phyloP scores from a whole-genome alignment of 2,888 invertebrate species.

The Cheiracanthium punctorium region DNA sequence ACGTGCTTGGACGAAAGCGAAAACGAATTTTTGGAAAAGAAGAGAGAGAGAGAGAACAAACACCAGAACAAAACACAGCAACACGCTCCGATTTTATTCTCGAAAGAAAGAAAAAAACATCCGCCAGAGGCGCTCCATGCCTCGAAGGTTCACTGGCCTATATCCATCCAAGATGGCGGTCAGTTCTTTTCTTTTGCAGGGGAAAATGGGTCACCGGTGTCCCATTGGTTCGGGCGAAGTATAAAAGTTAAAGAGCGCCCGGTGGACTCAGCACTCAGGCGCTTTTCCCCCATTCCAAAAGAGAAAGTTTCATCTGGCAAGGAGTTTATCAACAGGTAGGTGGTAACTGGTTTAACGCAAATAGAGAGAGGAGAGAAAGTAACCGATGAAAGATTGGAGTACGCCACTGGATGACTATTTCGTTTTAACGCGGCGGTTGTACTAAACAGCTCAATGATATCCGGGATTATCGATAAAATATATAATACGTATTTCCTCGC shows the following conservation, averaged over 20 bases:
- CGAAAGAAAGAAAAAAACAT: constrained; percentile 39
- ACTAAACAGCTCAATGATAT: not conserved
- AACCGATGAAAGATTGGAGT: not conserved
- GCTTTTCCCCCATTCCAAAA: constrained; percentile 54
- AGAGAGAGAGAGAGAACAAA: no score
- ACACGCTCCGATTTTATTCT: constrained; percentile 63
- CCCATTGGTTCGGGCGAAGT: constrained; percentile 65
- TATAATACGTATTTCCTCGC: no score
- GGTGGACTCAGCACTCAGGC: constrained; percentile 45
- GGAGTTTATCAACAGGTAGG: constrained; percentile 62
- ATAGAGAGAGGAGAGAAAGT: no score
- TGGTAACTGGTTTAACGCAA: constrained; percentile 16
- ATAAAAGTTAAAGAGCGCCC: constrained; percentile 57
- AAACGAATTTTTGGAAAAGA: constrained; percentile 42
- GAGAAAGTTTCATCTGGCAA: constrained; percentile 46
- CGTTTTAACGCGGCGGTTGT: no score
- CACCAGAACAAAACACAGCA: constrained; percentile 34
- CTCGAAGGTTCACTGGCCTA: constrained; percentile 69
- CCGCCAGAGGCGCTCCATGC: constrained; percentile 68
- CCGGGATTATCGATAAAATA: not conserved
- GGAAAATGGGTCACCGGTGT: constrained; percentile 62
- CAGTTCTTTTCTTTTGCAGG: constrained; percentile 44
- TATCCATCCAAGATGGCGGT: constrained; percentile 62
- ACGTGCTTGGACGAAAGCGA: constrained; percentile 64
- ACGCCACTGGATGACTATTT: no score